phyloP scores from a whole-genome alignment of 1,140 invertebrate species.

The Scaptomyza pallida region DNA sequence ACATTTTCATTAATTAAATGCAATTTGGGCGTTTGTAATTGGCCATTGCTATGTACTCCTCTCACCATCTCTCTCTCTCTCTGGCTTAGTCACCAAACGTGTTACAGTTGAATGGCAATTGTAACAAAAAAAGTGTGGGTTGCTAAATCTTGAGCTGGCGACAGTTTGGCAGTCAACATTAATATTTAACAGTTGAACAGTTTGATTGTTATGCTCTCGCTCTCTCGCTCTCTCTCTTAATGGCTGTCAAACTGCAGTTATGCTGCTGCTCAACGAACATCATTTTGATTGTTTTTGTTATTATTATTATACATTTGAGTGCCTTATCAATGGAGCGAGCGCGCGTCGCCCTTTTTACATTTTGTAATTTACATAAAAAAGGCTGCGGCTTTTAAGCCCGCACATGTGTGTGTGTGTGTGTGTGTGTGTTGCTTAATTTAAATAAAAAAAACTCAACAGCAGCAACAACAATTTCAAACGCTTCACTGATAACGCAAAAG shows the following conservation, averaged over 20 bases:
- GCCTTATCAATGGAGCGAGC: conserved; percentile 35
- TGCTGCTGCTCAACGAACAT: conserved; percentile 1
- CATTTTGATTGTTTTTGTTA: conserved; percentile 7
- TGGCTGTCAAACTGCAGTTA: conserved; percentile 18
- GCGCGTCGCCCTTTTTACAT: not conserved
- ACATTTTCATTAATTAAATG: conserved; percentile 81
- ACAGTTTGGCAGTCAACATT: too few relatives aligned
- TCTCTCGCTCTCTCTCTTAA: too few relatives aligned
- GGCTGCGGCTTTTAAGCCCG: conserved; percentile 52
- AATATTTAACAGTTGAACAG: not conserved
- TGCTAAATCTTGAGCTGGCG: not conserved
- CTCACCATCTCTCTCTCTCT: conserved; percentile 13
- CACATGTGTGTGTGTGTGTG: conserved; percentile 28
- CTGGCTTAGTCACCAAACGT: conserved; percentile 64
- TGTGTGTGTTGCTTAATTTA: conserved; percentile 73
- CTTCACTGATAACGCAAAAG: conserved; percentile 66
- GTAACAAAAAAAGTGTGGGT: conserved; percentile 34
- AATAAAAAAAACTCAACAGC: conserved; percentile 64
- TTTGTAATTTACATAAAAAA: conserved; percentile 77
- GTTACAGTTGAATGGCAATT: conserved; percentile 50
- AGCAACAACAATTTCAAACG: conserved; percentile 47
- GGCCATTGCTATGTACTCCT: conserved; percentile 19
- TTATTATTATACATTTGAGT: not conserved
- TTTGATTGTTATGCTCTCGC: conserved; percentile 8
- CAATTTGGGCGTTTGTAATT: conserved; percentile 80